Evolutionary conservation across 2,797 vertebrate species (phyloP).

Genomic region (Mallotus villosus): DNA sequence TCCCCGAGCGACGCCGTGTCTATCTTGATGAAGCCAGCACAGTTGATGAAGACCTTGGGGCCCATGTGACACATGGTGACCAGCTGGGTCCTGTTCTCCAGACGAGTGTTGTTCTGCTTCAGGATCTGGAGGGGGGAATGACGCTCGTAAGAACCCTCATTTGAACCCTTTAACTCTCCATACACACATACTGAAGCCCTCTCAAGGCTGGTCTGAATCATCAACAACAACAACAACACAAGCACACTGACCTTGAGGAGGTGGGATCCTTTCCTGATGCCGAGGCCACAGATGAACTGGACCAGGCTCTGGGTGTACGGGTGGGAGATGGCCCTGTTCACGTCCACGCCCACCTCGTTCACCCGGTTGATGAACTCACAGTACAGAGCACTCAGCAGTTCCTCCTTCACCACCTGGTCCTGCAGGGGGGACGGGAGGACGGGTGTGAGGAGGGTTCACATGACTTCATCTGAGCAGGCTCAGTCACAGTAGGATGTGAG

Average conservation of each 20-base stretch:
- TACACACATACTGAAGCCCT: background rate
- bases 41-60: constrained; percentile 99
- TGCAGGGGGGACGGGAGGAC: constrained; percentile 42
- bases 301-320: constrained; percentile 96
- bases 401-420: constrained; percentile 98
- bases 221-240: background rate
- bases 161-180: no score
- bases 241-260: constrained; percentile 88
- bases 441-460: background rate
- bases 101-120: constrained; percentile 97
- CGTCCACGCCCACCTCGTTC: constrained; percentile 97
- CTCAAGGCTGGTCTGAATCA: no score
- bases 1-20: constrained; percentile 97
- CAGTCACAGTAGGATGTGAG: no score
- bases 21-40: constrained; percentile 98
- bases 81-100: constrained; percentile 97
- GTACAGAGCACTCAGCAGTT: constrained; percentile 89
- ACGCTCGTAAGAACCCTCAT: background rate
- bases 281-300: constrained; percentile 95
- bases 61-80: constrained; percentile 99
- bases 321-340: constrained; percentile 94
- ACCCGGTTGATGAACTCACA: constrained; percentile 98
- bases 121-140: constrained; percentile 79
- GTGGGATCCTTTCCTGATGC: constrained; percentile 94
- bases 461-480: no score